Percentiles rank a stretch among this genome's conserved stretches.
phyloP scores from a whole-genome alignment of 2,888 invertebrate species.

The Tricholauxania praeusta region DNA sequence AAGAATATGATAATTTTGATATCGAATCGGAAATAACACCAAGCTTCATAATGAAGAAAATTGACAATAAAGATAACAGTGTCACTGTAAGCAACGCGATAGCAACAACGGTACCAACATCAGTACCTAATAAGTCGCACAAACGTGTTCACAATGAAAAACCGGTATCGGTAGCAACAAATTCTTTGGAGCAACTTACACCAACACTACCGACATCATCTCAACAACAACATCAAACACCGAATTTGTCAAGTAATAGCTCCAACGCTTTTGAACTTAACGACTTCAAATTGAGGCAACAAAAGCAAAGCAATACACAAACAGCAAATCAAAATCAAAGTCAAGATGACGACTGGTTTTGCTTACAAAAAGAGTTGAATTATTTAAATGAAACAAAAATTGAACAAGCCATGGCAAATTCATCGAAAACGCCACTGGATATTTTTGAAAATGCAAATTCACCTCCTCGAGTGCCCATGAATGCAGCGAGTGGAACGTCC shows the following conservation, averaged over 20 bases:
- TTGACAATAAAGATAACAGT: conserved; percentile 55
- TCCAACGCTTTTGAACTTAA: conserved; percentile 3
- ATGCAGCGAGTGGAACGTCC: conserved; percentile 44
- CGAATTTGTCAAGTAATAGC: too few relatives aligned
- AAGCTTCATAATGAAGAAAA: conserved; percentile 67
- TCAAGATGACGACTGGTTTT: conserved; percentile 79
- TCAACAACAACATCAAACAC: conserved; percentile 37
- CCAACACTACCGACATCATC: conserved; percentile 43
- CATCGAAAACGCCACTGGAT: conserved; percentile 34
- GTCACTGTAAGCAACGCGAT: neutral
- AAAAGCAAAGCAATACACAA: conserved; percentile 30
- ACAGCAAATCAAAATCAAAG: conserved; percentile 61
- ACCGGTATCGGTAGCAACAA: conserved; percentile 24
- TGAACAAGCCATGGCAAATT: conserved; percentile 44
- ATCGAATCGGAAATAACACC: conserved; percentile 68
- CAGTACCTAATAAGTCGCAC: neutral
- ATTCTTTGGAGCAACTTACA: conserved; percentile 34
- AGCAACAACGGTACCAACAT: neutral
- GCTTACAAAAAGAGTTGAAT: conserved; percentile 76
- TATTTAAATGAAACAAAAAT: conserved; percentile 48
- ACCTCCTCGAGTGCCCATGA: conserved; percentile 39
- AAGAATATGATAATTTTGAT: conserved; percentile 65
- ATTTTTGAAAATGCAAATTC: conserved; percentile 15
- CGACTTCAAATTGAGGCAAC: conserved; percentile 30
- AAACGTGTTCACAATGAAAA: conserved; percentile 8